Evolutionary conservation across 2,888 invertebrate species (phyloP).

Genomic region (Hydroisotoma schaefferi): DNA sequence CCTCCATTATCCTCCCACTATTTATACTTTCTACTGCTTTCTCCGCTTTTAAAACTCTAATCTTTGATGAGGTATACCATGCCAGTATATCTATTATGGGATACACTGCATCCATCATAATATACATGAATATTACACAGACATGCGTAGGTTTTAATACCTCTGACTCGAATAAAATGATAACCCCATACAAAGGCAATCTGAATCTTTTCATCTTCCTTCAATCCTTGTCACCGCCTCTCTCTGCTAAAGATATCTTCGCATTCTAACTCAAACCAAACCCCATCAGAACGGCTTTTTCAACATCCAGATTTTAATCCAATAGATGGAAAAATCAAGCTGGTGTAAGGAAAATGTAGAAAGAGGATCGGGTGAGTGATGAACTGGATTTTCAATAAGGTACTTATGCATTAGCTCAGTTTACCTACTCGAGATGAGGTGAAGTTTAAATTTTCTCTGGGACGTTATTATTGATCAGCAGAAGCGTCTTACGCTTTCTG

Average conservation of each 20-base stretch:
- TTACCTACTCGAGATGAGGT: too few relatives aligned
- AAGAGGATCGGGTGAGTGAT: slow-evolving; percentile 1
- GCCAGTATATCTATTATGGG: too few relatives aligned
- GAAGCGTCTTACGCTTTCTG: neutral
- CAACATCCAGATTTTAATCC: too few relatives aligned
- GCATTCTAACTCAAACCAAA: neutral
- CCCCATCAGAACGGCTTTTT: too few relatives aligned
- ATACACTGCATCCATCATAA: too few relatives aligned
- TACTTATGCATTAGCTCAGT: neutral
- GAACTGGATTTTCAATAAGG: neutral
- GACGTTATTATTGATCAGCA: neutral
- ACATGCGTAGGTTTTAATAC: neutral
- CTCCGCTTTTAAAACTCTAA: too few relatives aligned
- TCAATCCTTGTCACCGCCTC: slow-evolving; percentile 4
- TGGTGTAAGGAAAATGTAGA: neutral
- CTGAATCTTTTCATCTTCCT: slow-evolving; percentile 1
- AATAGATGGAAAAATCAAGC: too few relatives aligned
- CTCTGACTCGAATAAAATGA: neutral
- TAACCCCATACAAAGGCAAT: neutral
- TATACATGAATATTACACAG: neutral
- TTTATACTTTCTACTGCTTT: too few relatives aligned
- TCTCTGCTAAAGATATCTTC: neutral
- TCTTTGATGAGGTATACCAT: too few relatives aligned
- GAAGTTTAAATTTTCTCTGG: neutral
- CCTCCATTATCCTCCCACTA: too few relatives aligned